Evolutionary conservation across 2,113 vertebrate genomes (phyloP).

Genomic region (Furnarius figulus): DNA sequence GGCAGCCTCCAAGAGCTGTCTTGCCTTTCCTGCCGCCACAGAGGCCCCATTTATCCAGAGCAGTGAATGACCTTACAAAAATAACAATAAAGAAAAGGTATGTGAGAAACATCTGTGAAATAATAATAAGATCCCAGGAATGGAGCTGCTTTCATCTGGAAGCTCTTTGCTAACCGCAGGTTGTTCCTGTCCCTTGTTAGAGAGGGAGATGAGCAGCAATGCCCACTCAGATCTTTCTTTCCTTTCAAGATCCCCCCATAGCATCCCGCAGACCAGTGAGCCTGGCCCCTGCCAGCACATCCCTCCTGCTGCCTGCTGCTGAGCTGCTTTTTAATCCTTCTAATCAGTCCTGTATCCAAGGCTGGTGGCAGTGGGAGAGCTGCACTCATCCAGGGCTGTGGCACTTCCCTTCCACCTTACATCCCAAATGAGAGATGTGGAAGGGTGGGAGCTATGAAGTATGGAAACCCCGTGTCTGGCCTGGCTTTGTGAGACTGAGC

Average conservation of each 20-base stretch:
- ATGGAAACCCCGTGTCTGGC: neutral
- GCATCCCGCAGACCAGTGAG: neutral
- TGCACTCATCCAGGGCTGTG: fast-evolving
- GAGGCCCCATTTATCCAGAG: neutral
- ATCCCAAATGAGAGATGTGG: neutral
- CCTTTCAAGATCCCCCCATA: neutral
- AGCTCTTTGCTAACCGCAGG: neutral
- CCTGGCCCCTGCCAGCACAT: neutral
- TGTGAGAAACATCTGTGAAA: neutral
- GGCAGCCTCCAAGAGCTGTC: neutral
- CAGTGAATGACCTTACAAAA: neutral
- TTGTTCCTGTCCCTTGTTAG: conserved; percentile 31
- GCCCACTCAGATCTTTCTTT: conserved; percentile 24
- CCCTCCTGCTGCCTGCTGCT: neutral
- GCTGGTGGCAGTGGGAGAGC: neutral
- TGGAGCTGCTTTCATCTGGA: conserved; percentile 1
- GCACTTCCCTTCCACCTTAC: fast-evolving
- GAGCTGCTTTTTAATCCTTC: neutral
- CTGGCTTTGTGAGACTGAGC: neutral
- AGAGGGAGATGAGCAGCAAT: neutral
- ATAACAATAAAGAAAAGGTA: neutral
- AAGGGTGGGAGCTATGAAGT: neutral
- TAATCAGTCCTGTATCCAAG: neutral
- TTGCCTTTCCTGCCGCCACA: neutral
- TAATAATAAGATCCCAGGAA: neutral